A percentile compares a stretch with the other conserved stretches of the same genome.
These are phyloP conservation scores for Tetranychus piercei DNA, from an alignment of 2,888 invertebrate genomes.

Conservation along the genomic window DNA sequence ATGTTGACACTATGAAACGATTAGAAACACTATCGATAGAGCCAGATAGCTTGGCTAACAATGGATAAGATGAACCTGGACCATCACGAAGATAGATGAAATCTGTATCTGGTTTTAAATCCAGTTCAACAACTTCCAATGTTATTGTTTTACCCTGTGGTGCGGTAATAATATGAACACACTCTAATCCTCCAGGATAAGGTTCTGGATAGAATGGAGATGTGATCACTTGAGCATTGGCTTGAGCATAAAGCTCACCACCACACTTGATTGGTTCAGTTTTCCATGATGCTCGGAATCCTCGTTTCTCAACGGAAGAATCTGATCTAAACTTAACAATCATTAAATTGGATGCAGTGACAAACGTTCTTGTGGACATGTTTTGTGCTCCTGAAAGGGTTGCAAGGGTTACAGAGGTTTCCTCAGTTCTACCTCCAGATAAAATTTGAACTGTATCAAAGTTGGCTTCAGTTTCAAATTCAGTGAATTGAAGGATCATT, in stretches of 20 bases:
- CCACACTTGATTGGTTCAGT: slow-evolving; percentile 63
- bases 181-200: slow-evolving; percentile 89
- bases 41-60: slow-evolving; percentile 65
- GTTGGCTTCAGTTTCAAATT: slow-evolving; percentile 89
- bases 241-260: slow-evolving; percentile 60
- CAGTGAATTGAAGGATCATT: slow-evolving; percentile 75
- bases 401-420: slow-evolving; percentile 71
- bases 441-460: slow-evolving; percentile 90
- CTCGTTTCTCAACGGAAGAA: slow-evolving; percentile 73
- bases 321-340: slow-evolving; percentile 91
- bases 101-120: slow-evolving; percentile 40
- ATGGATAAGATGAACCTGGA: slow-evolving; percentile 60
- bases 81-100: slow-evolving; percentile 79
- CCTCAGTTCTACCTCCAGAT: slow-evolving; percentile 83
- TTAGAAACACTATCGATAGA: slow-evolving; percentile 46
- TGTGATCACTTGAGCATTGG: slow-evolving; percentile 54
- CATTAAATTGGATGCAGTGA: slow-evolving; percentile 93
- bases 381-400: slow-evolving; percentile 71
- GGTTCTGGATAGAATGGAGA: slow-evolving; percentile 81
- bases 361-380: slow-evolving; percentile 59
- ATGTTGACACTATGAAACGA: slow-evolving; percentile 69
- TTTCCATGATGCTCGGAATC: slow-evolving; percentile 43
- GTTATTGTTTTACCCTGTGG: slow-evolving; percentile 79
- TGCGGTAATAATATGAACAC: slow-evolving; percentile 73
- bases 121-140: slow-evolving; percentile 44